These are phyloP conservation scores for Oenanthe melanoleuca DNA, from an alignment of 2,113 vertebrate species.

Conservation along the genomic window DNA sequence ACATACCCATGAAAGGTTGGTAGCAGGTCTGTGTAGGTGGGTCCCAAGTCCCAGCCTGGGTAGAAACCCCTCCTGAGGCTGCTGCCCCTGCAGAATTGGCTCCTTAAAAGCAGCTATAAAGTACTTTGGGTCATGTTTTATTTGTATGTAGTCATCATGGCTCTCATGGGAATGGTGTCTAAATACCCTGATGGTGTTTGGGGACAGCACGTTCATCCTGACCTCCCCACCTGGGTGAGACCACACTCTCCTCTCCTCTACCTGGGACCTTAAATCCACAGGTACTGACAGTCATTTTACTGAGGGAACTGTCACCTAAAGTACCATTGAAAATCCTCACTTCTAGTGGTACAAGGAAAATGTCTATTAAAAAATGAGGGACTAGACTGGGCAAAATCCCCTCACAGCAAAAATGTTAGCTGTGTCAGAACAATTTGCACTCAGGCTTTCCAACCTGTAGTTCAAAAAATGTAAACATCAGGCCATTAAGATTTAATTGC, in stretches of 20 bases:
- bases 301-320: neutral
- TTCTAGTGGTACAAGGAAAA: neutral
- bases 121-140: neutral
- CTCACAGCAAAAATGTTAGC: neutral
- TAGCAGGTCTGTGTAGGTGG: neutral
- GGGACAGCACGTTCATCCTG: neutral
- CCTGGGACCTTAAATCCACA: neutral
- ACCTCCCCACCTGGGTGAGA: neutral
- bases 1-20: neutral
- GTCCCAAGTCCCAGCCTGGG: neutral
- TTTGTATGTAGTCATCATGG: neutral
- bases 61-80: fast-evolving
- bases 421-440: constrained; percentile 10
- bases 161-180: neutral
- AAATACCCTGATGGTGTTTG: neutral
- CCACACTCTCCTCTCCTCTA: neutral
- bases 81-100: neutral
- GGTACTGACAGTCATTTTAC: neutral
- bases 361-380: neutral
- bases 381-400: neutral
- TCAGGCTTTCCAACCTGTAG: constrained; percentile 33
- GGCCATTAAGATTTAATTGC: constrained; percentile 54
- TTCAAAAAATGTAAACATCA: constrained; percentile 53
- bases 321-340: neutral
- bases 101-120: neutral